phyloP scores from a whole-genome alignment of 2,797 vertebrate genomes.

The Hephaestus fuliginosus region DNA sequence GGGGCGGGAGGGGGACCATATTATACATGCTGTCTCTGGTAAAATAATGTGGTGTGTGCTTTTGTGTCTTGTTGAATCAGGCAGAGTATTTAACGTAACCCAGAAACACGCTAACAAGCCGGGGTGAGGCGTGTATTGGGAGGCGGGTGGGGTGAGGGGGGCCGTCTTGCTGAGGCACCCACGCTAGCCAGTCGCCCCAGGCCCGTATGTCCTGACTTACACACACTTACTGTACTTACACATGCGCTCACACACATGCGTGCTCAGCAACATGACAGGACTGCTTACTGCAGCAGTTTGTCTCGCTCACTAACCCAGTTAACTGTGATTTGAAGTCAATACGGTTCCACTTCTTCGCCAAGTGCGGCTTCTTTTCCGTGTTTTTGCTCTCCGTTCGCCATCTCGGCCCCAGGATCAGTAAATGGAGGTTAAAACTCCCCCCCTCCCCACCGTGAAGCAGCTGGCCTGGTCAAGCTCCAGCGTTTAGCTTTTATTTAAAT shows the following conservation, averaged over 20 bases:
- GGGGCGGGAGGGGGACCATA: too few species aligned
- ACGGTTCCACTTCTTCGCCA: conserved; percentile 28
- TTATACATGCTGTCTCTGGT: background rate
- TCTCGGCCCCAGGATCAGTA: conserved; percentile 29
- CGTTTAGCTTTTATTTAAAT: conserved; percentile 8
- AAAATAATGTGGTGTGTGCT: background rate
- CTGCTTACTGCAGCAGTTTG: conserved; percentile 72
- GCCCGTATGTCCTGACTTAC: conserved; percentile 6
- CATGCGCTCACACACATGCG: conserved; percentile 19
- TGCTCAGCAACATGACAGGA: conserved; percentile 57
- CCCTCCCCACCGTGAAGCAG: background rate
- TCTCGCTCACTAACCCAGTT: conserved; percentile 76
- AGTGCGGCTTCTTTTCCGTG: conserved; percentile 17
- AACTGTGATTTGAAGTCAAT: conserved; percentile 65
- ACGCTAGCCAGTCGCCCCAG: conserved; percentile 23
- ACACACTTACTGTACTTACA: background rate
- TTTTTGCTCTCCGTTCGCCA: background rate
- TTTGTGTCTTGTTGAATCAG: background rate
- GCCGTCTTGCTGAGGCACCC: conserved; percentile 22
- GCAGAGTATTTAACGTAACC: conserved; percentile 10
- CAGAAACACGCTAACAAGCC: conserved; percentile 14
- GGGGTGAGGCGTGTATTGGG: background rate
- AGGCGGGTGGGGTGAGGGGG: background rate
- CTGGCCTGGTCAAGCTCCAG: conserved; percentile 12
- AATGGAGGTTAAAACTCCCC: conserved; percentile 33